phyloP scores from a whole-genome alignment of 1,140 invertebrate species.

The Drosophila novamexicana region DNA sequence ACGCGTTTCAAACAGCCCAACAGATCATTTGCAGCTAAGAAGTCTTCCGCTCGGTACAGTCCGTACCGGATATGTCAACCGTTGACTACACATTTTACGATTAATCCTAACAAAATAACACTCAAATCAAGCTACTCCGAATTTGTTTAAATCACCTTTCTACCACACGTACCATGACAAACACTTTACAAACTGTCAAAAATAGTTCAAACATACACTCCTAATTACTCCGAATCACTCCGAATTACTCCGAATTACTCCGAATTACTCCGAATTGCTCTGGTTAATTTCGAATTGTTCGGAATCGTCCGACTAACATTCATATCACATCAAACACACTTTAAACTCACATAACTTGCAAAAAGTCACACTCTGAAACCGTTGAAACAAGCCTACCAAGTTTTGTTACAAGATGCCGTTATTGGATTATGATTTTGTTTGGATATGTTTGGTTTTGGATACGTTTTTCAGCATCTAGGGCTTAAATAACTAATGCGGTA shows the following conservation, averaged over 20 bases:
- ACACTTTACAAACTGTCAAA: not conserved
- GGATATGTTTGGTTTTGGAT: constrained; percentile 5
- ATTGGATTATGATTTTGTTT: constrained; percentile 2
- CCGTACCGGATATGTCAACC: not conserved
- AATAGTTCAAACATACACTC: not conserved
- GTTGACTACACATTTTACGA: too few relatives aligned
- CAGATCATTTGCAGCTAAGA: not conserved
- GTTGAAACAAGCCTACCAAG: constrained; percentile 12
- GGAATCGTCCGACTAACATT: not conserved
- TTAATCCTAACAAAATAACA: too few relatives aligned
- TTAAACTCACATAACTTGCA: too few relatives aligned
- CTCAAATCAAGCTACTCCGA: not conserved
- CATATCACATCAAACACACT: not conserved
- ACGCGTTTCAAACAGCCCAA: not conserved
- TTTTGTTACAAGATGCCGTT: constrained; percentile 20
- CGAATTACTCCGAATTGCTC: not conserved
- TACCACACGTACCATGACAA: not conserved
- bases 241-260: constrained; percentile 1
- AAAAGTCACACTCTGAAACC: not conserved
- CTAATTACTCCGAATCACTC: not conserved
- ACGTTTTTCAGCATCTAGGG: constrained; percentile 31
- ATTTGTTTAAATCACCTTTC: not conserved
- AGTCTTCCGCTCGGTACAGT: not conserved
- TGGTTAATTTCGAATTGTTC: not conserved
- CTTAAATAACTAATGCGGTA: constrained; percentile 83